Evolutionary conservation across 2,797 vertebrate genomes (phyloP).

Genomic region (Anabas testudineus): DNA sequence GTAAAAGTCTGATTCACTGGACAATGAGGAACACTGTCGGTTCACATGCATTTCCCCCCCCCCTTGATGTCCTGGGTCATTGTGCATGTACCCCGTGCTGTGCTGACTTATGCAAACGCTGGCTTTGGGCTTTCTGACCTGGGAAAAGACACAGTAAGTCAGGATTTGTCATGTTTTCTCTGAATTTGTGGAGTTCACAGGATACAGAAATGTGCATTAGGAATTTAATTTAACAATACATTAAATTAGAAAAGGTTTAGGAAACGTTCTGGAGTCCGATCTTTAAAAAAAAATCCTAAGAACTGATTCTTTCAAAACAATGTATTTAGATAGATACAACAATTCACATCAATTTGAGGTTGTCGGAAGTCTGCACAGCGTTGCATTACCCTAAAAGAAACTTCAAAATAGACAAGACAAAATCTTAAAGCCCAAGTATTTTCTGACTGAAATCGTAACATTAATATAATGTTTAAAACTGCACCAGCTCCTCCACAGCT

Average conservation of each 20-base stretch:
- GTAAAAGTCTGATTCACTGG: conserved; percentile 50
- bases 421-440: too few species aligned
- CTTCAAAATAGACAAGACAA: too few species aligned
- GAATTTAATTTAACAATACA: conserved; percentile 9
- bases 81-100: conserved; percentile 26
- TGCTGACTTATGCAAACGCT: conserved; percentile 26
- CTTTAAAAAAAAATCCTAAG: not conserved
- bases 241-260: conserved; percentile 4
- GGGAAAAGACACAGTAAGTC: not conserved
- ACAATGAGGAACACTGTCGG: conserved; percentile 48
- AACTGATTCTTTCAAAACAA: not conserved
- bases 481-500: too few species aligned
- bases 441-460: too few species aligned
- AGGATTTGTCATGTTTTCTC: conserved; percentile 6
- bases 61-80: conserved; percentile 17
- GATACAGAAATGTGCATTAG: not conserved
- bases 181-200: conserved; percentile 7
- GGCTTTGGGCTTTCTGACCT: conserved; percentile 11
- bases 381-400: too few species aligned
- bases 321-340: not conserved
- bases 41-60: conserved; percentile 39
- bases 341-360: too few species aligned
- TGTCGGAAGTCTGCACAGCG: too few species aligned
- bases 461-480: too few species aligned
- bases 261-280: not conserved